Percentiles rank a stretch among this genome's conserved stretches.
Conservation (phyloP, 2,113 vertebrate genomes). For the Tympanuchus pallidicinctus region DNA sequence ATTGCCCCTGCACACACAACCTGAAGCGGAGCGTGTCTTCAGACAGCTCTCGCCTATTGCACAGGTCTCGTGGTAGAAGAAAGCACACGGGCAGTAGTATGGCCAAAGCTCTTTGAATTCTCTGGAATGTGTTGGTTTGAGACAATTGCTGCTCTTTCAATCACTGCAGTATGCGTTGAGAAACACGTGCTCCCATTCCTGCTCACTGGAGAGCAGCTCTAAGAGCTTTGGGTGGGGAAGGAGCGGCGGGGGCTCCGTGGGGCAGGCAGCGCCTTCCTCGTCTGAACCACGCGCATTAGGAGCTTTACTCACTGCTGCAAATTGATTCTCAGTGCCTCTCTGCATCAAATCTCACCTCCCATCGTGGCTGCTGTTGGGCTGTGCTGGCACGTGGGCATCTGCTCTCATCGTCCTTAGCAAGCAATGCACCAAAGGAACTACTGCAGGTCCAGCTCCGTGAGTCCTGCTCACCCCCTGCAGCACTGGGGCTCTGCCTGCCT, state of each 20-base stretch:
- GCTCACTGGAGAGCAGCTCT: background rate
- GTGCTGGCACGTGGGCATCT: rapidly evolving
- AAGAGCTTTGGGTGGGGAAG: background rate
- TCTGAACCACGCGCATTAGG: background rate
- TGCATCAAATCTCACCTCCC: background rate
- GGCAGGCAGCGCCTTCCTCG: background rate
- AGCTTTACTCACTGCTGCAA: background rate
- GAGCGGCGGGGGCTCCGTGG: background rate
- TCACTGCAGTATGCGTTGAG: rapidly evolving
- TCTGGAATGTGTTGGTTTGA: rapidly evolving
- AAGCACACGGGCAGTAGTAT: background rate
- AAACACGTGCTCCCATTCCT: rapidly evolving
- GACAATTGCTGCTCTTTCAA: background rate
- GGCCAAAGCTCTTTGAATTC: background rate
- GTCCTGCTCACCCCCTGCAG: rapidly evolving
- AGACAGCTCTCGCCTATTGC: background rate
- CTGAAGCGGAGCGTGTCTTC: background rate
- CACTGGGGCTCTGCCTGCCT: background rate
- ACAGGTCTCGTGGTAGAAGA: background rate
- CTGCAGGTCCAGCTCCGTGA: background rate
- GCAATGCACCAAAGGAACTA: background rate
- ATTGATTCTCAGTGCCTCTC: background rate
- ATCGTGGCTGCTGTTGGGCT: background rate
- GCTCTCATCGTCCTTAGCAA: background rate
- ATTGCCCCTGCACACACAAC: background rate